These are phyloP conservation scores for Zaprionus kolodkinae DNA, from an alignment of 1,140 invertebrate species.

Conservation along the genomic window DNA sequence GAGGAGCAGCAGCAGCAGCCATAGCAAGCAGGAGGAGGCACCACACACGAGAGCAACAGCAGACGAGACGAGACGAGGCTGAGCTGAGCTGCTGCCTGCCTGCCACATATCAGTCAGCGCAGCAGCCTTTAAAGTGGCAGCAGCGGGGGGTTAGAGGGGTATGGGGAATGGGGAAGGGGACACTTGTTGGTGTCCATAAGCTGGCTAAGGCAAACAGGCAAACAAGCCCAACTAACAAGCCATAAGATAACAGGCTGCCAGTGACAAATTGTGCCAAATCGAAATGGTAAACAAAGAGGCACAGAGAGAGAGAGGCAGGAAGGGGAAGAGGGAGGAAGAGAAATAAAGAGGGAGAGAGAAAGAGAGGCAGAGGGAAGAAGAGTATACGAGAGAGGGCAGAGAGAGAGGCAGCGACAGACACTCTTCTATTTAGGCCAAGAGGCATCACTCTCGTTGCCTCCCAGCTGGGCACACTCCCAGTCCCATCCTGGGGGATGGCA, in stretches of 20 bases:
- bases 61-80: not conserved
- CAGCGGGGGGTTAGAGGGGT: not conserved
- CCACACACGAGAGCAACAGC: constrained; percentile 12
- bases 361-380: not conserved
- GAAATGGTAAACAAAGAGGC: constrained; percentile 75
- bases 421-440: not conserved
- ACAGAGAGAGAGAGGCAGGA: constrained; percentile 4
- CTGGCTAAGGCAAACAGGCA: constrained; percentile 76
- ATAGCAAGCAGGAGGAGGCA: constrained; percentile 37
- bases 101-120: constrained; percentile 6
- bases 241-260: constrained; percentile 80
- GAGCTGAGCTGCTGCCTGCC: not conserved
- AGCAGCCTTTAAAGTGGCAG: not conserved
- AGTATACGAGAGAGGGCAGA: not conserved
- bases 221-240: constrained; percentile 81
- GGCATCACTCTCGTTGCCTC: not conserved
- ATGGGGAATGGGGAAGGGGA: not conserved
- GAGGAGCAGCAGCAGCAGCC: no score
- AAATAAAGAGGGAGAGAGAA: not conserved
- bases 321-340: not conserved
- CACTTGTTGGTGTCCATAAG: constrained; percentile 81
- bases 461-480: not conserved
- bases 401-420: not conserved
- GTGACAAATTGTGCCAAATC: constrained; percentile 81
- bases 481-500: no score